Base-by-base conservation (phyloP, 2,113 vertebrate genomes). In the Ammodytes marinus region DNA sequence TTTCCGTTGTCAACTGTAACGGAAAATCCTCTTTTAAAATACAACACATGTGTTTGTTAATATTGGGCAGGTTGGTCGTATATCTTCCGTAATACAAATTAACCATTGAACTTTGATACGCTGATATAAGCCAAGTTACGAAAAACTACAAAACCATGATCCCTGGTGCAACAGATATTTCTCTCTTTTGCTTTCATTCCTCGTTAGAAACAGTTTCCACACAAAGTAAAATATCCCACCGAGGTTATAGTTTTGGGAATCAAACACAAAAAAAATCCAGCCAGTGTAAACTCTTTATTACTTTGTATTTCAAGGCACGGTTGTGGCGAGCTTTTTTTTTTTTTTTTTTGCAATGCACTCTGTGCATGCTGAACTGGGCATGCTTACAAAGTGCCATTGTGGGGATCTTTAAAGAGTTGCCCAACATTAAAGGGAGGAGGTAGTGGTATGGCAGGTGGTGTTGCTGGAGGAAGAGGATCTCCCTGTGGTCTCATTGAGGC, bases 401-500 rank as follows among this genome's bases (percentile, higher is more conserved):
- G 79, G 82, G 27, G 71, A 83, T 78, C 73, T 89, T 87, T 86
- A 85, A 89, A 90, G 91, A 83, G 80, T 82, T 66, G 80, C 68
- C 70, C 72, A 63, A 86, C 85, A 85, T 89, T 89, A 88, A 92
- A 92, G 82, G 54, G 27, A 27, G 79, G 77, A 84, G 82, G 78
- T 77, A 74, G 84, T 43, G 71, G 84, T 74, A 91, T 27, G 2
- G 89, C 94, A 94, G 89, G 94, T 93, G 91, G 92, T 82, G 87
- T 27, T 46, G 67, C 79, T 87, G 80, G 75, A 90, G 66, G 89
- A 92, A 82, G 89, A 90, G 80, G 74, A 89, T 90, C 86, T 93
- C 91, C 91, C 93, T 87, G 89, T 80, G 93, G 92, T 92, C 88
- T 72, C 84, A 78, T 90, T 92, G 83, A 84, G 91, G 88, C 84